A percentile compares a stretch with the other conserved stretches of the same genome.
Conservation (phyloP, 2,113 vertebrate species). For the Anguilla japonica region DNA sequence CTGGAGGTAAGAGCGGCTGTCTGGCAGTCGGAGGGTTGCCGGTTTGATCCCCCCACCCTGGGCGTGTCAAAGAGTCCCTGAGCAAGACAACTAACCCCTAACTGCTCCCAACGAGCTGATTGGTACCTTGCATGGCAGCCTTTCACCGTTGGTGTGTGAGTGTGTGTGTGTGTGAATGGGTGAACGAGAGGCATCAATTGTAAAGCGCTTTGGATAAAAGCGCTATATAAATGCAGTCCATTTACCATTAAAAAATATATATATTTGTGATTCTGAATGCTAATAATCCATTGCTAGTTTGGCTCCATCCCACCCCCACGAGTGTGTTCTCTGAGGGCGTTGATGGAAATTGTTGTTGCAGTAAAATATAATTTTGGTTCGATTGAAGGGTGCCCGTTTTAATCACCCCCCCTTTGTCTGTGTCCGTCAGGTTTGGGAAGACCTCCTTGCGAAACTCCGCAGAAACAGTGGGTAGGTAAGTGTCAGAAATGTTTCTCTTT, state of each 20-base stretch:
- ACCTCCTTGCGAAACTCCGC: constrained; percentile 35
- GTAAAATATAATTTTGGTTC: constrained; percentile 23
- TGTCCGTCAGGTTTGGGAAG: constrained; percentile 64
- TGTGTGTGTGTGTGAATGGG: too few species aligned
- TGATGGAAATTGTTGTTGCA: constrained; percentile 37
- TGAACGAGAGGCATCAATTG: too few species aligned
- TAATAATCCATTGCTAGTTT: constrained; percentile 45
- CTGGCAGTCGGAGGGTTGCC: too few species aligned
- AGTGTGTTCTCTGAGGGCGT: constrained; percentile 36
- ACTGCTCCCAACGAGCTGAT: too few species aligned
- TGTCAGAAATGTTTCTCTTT: constrained; percentile 22
- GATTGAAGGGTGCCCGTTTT: constrained; percentile 47
- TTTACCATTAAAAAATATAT: too few species aligned
- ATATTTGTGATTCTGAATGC: constrained; percentile 47
- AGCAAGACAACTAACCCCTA: too few species aligned
- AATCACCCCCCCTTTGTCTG: constrained; percentile 26
- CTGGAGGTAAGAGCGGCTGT: constrained; percentile 39
- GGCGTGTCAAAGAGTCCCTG: too few species aligned
- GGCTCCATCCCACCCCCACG: constrained; percentile 34
- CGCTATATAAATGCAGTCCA: too few species aligned
- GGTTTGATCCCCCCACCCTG: too few species aligned
- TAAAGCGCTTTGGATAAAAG: too few species aligned
- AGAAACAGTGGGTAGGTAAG: constrained; percentile 64
- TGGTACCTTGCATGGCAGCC: too few species aligned
- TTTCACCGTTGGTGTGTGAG: too few species aligned